A percentile compares a stretch with the other conserved stretches of the same genome.
phyloP scores from a whole-genome alignment of 2,113 vertebrate species.

The Poeciliopsis retropinna region DNA sequence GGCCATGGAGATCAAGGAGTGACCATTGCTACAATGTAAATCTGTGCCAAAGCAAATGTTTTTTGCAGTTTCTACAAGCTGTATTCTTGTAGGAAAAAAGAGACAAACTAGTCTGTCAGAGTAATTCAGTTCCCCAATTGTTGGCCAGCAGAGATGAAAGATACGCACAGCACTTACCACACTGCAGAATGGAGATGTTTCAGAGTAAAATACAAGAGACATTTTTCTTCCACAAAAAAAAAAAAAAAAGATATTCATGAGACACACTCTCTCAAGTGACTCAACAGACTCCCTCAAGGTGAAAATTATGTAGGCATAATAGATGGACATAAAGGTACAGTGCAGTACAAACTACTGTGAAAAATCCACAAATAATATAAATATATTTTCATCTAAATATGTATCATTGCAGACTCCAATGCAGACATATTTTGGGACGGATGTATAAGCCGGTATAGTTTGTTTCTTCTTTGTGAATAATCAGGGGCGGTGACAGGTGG shows the following conservation, averaged over 20 bases:
- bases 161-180: conserved; percentile 71
- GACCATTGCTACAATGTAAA: conserved; percentile 80
- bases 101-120: conserved; percentile 77
- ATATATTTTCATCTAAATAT: conserved; percentile 84
- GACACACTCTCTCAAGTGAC: conserved; percentile 72
- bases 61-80: conserved; percentile 84
- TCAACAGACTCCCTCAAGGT: conserved; percentile 74
- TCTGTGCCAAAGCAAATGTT: conserved; percentile 85
- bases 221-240: conserved; percentile 68
- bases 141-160: conserved; percentile 75
- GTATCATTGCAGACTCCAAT: conserved; percentile 78
- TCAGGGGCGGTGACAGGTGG: conserved; percentile 59
- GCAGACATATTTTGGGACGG: conserved; percentile 78
- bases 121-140: conserved; percentile 71
- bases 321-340: conserved; percentile 79
- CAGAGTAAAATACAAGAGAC: conserved; percentile 67
- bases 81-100: conserved; percentile 76
- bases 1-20: conserved; percentile 75
- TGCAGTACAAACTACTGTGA: conserved; percentile 81
- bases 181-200: conserved; percentile 64
- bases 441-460: conserved; percentile 75
- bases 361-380: conserved; percentile 82
- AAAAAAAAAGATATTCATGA: conserved; percentile 51
- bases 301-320: conserved; percentile 74
- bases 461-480: conserved; percentile 80